These are phyloP conservation scores for Arge pagana DNA, from an alignment of 2,888 invertebrate species.

Conservation along the genomic window DNA sequence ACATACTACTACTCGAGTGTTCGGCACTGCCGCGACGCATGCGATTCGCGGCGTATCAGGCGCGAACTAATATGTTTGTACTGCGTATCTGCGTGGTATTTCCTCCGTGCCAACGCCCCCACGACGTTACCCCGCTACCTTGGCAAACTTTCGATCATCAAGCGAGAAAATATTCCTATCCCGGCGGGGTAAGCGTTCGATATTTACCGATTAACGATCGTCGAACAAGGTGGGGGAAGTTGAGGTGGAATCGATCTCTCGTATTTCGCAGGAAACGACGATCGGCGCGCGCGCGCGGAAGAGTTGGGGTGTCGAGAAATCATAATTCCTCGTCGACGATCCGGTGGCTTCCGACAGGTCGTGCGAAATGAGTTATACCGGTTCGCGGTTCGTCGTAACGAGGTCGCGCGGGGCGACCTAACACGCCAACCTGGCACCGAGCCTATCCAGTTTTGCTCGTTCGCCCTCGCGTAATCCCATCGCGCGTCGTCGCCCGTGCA, in stretches of 20 bases:
- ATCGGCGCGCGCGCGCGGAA: no score
- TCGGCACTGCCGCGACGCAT: conserved; percentile 39
- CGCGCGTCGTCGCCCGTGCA: no score
- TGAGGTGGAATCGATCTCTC: no score
- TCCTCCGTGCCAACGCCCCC: not conserved
- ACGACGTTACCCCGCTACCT: not conserved
- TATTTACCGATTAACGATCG: no score
- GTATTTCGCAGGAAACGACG: no score
- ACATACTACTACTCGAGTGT: conserved; percentile 52
- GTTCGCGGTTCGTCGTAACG: conserved; percentile 45
- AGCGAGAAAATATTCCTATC: not conserved
- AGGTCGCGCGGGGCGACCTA: conserved; percentile 37
- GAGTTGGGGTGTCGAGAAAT: no score
- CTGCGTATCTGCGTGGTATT: not conserved
- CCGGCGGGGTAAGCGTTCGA: no score
- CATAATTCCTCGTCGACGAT: no score
- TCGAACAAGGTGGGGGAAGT: no score
- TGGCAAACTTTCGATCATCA: not conserved
- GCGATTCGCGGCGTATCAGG: conserved; percentile 27
- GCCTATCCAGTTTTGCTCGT: no score
- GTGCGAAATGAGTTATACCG: conserved; percentile 14
- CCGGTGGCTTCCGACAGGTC: conserved; percentile 11
- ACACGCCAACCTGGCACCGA: conserved; percentile 45
- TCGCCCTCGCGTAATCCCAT: no score
- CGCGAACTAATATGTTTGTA: not conserved